These are phyloP conservation scores for Adelphocoris suturalis DNA, from an alignment of 2,888 invertebrate species.

Conservation along the genomic window DNA sequence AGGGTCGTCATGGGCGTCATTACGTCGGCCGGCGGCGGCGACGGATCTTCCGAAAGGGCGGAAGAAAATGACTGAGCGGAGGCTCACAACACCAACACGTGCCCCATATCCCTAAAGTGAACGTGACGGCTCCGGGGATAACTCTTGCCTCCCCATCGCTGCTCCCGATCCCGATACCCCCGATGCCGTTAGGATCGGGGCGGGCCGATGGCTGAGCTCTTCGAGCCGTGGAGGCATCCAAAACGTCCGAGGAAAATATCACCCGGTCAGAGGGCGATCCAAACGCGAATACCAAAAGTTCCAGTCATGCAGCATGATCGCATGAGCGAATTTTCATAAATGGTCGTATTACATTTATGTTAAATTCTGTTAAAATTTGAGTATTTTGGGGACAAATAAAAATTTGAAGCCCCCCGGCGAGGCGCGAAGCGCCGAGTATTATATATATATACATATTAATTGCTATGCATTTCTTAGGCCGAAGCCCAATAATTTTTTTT, in stretches of 20 bases:
- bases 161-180: neutral
- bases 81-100: neutral
- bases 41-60: slow-evolving; percentile 1
- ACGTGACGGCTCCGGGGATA: neutral
- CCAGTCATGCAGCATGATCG: too few species aligned
- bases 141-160: neutral
- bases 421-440: too few species aligned
- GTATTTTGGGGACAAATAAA: too few species aligned
- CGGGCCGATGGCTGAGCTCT: neutral
- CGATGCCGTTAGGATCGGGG: slow-evolving; percentile 7
- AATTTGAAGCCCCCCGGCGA: too few species aligned
- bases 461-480: too few species aligned
- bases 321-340: too few species aligned
- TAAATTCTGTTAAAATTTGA: too few species aligned
- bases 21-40: neutral
- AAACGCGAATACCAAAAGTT: too few species aligned
- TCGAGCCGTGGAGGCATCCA: neutral
- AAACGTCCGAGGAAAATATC: neutral
- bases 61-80: slow-evolving; percentile 9
- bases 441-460: too few species aligned
- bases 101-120: slow-evolving; percentile 2
- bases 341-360: too few species aligned
- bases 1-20: slow-evolving; percentile 14
- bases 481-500: too few species aligned
- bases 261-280: too few species aligned